These are phyloP conservation scores for Zelostemma sp. DNA, from an alignment of 1,140 invertebrate species.

Conservation along the genomic window DNA sequence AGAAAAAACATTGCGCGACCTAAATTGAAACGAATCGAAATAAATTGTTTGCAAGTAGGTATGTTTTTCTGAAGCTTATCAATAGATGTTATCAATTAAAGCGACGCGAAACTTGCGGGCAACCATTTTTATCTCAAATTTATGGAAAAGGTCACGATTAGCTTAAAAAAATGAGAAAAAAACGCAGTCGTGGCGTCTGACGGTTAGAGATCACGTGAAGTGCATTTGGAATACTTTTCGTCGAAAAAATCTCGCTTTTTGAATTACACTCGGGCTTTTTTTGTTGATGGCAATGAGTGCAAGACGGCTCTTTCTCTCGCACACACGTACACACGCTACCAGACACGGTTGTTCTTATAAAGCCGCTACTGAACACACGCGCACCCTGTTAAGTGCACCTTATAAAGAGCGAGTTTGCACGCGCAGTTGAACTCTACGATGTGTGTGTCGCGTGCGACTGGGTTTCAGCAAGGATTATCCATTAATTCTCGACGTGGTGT, in stretches of 20 bases:
- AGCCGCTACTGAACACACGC: conserved; percentile 17
- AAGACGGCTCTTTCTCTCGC: background rate
- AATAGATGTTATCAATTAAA: too few species aligned
- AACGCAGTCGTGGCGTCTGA: conserved; percentile 2
- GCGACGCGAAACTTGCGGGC: too few species aligned
- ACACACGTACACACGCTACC: background rate
- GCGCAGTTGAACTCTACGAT: conserved; percentile 49
- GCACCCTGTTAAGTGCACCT: conserved; percentile 34
- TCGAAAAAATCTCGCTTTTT: conserved; percentile 28
- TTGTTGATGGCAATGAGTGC: conserved; percentile 24
- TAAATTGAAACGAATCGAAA: too few species aligned
- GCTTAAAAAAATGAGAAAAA: background rate
- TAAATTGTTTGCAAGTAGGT: too few species aligned
- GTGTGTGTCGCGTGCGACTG: conserved; percentile 46
- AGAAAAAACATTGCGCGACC: too few species aligned
- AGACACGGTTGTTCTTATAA: background rate
- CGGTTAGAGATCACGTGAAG: conserved; percentile 18
- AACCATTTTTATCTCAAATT: too few species aligned
- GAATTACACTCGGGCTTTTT: conserved; percentile 33
- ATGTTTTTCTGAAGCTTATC: too few species aligned
- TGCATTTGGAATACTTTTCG: conserved; percentile 29
- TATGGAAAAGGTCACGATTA: too few species aligned
- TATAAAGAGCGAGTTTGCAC: conserved; percentile 47
- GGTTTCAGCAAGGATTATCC: conserved; percentile 48
- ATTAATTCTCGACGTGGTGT: conserved; percentile 48